Evolutionary conservation across 2,888 invertebrate species (phyloP), one percentile per base, ranked within the genome.

Genomic region (Meiosimyza platycephala): DNA sequence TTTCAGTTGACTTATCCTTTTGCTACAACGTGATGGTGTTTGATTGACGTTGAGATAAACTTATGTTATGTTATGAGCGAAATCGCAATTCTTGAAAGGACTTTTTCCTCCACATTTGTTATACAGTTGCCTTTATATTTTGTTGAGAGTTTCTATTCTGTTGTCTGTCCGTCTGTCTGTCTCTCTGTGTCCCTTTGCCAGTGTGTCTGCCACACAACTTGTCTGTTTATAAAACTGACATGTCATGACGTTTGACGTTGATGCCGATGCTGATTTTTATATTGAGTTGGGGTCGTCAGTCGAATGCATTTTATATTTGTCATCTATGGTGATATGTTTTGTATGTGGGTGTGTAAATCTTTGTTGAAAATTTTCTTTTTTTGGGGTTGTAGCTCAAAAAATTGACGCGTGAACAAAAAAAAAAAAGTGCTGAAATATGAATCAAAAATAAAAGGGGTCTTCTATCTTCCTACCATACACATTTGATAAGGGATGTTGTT

Each of bases 201-300:
- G 40, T 40, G 3, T 40, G 40, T 3, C 7, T 40, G 40, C 40
- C 5, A 40, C 9, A 40, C 40, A 40, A 9, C 40, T 40, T 40
- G 6, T 40, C 40, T 40, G 40, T 40, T 40, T 40, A 40, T 40
- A 40, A 40, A 40, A 40, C 33, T 52, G 65, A 52, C 65, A 65
- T 28, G 50, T 65, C 65, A 52, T 40, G 40, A 40, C 40, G 9
- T 40, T 28, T 40, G 40, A 40, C 57, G 57, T 22, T 68, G 67
- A 48, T 57, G n/a, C 15, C 57, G 57, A 68, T 68, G 67, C 67
- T 68, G 55, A 57, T 68, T 47, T 28, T 13, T 6, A 48, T 16
- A 68, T 68, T 68, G 57, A 57, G 47, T 68, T 68, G 57, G 67
- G 57, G 59, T 68, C 59, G 57, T 47, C 33, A 40, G 40, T 9